Conservation (phyloP, 2,797 vertebrate genomes). For the Cyclura pinguis region DNA sequence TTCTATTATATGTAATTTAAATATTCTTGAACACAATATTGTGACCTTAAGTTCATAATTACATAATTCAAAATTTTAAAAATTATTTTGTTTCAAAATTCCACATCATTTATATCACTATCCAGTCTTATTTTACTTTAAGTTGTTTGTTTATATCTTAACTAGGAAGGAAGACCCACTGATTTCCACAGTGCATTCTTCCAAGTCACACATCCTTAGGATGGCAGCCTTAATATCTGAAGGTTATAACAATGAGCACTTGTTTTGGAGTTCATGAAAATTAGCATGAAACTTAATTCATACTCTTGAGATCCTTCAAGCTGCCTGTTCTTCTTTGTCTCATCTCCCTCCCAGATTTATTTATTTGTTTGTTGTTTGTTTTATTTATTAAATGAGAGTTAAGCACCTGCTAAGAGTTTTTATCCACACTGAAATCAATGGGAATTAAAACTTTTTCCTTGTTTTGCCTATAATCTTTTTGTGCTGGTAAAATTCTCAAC, state of each 20-base stretch:
- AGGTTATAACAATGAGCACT: not conserved
- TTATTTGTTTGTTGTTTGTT: not conserved
- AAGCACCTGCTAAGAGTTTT: not conserved
- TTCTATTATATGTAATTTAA: slow-evolving; percentile 29
- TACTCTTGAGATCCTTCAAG: not conserved
- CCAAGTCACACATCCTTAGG: not conserved
- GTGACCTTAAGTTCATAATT: not conserved
- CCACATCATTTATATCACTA: not conserved
- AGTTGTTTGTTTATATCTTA: not conserved
- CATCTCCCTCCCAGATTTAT: not conserved
- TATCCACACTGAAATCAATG: not conserved
- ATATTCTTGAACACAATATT: not conserved
- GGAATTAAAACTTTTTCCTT: slow-evolving; percentile 51
- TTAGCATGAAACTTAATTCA: not conserved
- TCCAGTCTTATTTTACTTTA: not conserved
- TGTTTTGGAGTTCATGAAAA: not conserved
- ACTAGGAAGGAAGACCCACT: not conserved
- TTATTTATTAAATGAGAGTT: not conserved
- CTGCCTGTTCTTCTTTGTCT: not conserved
- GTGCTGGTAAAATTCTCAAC: slow-evolving; percentile 56
- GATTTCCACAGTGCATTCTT: not conserved
- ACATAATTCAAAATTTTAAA: not conserved
- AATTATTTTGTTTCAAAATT: not conserved
- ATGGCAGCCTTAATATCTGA: not conserved
- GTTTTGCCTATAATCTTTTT: slow-evolving; percentile 31